Base-by-base conservation (phyloP, 53 echinoderm and acorn worm species). In the Paracentrotus lividus region DNA sequence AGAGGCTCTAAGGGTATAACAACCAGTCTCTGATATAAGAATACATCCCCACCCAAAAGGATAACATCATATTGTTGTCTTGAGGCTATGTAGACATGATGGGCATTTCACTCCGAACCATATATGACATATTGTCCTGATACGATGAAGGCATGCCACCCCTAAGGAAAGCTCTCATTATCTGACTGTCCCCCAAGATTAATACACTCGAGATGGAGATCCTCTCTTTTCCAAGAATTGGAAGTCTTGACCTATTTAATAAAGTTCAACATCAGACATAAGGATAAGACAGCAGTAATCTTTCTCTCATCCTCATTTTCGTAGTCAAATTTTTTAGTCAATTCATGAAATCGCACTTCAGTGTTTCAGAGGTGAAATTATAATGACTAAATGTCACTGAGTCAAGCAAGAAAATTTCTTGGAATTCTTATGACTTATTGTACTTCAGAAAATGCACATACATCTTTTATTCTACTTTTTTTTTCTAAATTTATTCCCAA, bases 191-290 rank as follows among this genome's bases (percentile, higher is more conserved):
- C 21, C 72, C 40, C 38, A 38, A 72, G 72, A 72, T 72, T 72
- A 72, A 36, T 14, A 72, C 36, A 38, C 72, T 72, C 40, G 38
- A 72, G 72, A 36, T 38, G 72, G 40, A 40, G 36, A 36, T 72
- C 40, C 40, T 40, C 9, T 16, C 72, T 72, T 72, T 72, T 72
- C 72, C 72, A 38, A 20, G 72, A 72, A 72, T 72, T 72, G 16
- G 38, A 72, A 38, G 72, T n/a, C 72, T 42, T 72, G 72, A 72
- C 72, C 72, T 72, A 72, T 72, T 72, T 72, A 16, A n/a, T n/a
- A n/a, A 38, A 72, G 33, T 67, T 15, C 67, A 12, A 32, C 16
- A 72, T 40, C 36, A 6, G 29, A 72, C 32, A 72, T 72, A 40
- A 72, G 9, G 40, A 18, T 72, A 12, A 15, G 6, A 16, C 34